Conservation (phyloP, 2,888 invertebrate species). For the Laspeyria flexula region DNA sequence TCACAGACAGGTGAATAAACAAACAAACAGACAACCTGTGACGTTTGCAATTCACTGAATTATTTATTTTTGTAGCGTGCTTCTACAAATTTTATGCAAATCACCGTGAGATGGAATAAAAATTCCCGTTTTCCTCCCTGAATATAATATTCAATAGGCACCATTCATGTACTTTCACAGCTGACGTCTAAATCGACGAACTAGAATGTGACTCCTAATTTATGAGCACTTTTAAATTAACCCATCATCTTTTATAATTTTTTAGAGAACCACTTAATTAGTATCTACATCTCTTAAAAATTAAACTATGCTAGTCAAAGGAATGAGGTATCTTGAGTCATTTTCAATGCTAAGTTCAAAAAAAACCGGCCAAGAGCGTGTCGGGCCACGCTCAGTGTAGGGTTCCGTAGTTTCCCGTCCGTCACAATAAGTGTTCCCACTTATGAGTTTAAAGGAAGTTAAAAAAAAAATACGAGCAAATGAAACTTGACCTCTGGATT, state of each 20-base stretch:
- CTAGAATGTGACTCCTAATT: not conserved
- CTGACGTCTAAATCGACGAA: not conserved
- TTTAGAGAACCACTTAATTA: no score
- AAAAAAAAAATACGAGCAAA: no score
- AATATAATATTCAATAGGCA: not conserved
- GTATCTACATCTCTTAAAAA: no score
- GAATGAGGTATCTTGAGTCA: no score
- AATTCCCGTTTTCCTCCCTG: not conserved
- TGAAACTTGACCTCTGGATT: no score
- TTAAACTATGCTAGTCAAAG: no score
- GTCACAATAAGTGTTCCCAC: no score
- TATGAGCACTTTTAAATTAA: not conserved
- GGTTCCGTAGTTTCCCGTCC: no score
- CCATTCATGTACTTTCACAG: not conserved
- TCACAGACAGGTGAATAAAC: conserved; percentile 34
- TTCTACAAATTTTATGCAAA: not conserved
- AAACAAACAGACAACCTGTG: conserved; percentile 22
- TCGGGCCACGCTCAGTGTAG: no score
- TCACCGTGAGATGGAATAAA: not conserved
- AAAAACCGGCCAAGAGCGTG: no score
- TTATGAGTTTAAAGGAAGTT: no score
- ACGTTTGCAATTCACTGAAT: conserved; percentile 10
- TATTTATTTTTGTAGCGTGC: conserved; percentile 2
- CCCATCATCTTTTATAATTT: not conserved
- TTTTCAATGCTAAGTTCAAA: no score